Base-by-base conservation (phyloP, 1,140 invertebrate genomes). In the Apis dorsata region DNA sequence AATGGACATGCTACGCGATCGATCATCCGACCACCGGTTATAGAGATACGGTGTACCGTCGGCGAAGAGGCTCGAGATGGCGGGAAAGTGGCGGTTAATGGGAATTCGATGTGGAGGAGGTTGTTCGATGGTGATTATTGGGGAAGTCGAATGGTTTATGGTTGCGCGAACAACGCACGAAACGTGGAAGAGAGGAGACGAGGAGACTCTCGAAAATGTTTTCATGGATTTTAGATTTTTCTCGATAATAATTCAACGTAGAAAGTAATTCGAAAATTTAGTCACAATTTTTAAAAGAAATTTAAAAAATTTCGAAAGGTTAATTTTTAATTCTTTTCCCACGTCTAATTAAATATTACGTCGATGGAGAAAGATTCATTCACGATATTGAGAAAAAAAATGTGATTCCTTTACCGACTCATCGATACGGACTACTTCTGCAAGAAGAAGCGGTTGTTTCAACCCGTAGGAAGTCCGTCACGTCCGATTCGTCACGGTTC, bases 1-100 rank as follows among this genome's bases (percentile, higher is more conserved):
- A 79, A 86, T 83, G 76, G 60, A 63, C 74, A 53, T 57, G 63
- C 53, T 53, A 72, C 70, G 72, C 65, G 78, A 87, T 86, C 83
- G 83, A 87, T 87, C 74, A 82, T 76, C 55, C 44, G 55, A 49
- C 15, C 62, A 8, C 7, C 5, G 17, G 15, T 62, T 13, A 8
- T 10, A 62, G 63, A 11, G 21, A 19, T 13, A 21, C 21, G 24
- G 13, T 10, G 13, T 1, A 0, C 3, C 19, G 28, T 19, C 1
- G 13, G 9, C 13, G 21, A 19, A 19, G 59, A 10, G 44, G 28
- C 77, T 74, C 53, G 55, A 62, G 17, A 77, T n/a, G n/a, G 2
- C 19, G 2, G 44, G 57, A 28, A 62, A 62, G 11, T 9, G 65
- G 4, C 15, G 74, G n/a, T 44, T 68, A 68, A 69, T 68, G 55